These are phyloP conservation scores for Ophiothrix spiculata DNA, from an alignment of 35 echinoderm and acorn worm genomes.

Conservation along the genomic window DNA sequence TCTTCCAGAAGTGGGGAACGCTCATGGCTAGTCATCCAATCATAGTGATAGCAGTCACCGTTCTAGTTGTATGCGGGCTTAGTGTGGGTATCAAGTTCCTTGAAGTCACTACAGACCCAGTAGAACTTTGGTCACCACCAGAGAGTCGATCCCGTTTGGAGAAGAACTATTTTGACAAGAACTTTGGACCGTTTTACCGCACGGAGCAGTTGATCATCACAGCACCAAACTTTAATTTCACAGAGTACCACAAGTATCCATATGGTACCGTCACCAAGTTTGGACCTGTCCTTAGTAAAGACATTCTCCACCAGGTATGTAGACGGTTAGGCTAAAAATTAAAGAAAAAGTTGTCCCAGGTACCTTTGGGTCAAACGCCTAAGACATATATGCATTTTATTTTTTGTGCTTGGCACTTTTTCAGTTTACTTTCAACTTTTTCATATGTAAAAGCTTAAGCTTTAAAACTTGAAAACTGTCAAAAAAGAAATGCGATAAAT, in stretches of 20 bases:
- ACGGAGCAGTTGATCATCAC: constrained; percentile 90
- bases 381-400: too few species aligned
- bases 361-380: too few species aligned
- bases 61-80: constrained; percentile 27
- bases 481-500: too few species aligned
- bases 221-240: constrained; percentile 45
- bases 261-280: constrained; percentile 9
- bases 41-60: constrained; percentile 50
- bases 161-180: constrained; percentile 88
- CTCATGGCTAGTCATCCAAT: constrained; percentile 53
- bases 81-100: constrained; percentile 27
- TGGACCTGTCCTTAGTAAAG: constrained; percentile 60
- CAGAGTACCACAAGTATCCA: constrained; percentile 11
- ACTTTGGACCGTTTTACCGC: constrained; percentile 95
- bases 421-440: too few species aligned
- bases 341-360: too few species aligned
- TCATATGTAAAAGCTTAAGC: too few species aligned
- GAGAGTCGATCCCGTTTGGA: constrained; percentile 73
- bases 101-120: constrained; percentile 77
- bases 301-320: constrained; percentile 85
- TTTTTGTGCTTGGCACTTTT: too few species aligned
- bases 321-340: too few species aligned
- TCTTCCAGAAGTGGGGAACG: constrained; percentile 66
- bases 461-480: too few species aligned
- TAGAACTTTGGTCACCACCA: constrained; percentile 89